phyloP scores from a whole-genome alignment of 2,113 vertebrate genomes.

The Numenius arquata region DNA sequence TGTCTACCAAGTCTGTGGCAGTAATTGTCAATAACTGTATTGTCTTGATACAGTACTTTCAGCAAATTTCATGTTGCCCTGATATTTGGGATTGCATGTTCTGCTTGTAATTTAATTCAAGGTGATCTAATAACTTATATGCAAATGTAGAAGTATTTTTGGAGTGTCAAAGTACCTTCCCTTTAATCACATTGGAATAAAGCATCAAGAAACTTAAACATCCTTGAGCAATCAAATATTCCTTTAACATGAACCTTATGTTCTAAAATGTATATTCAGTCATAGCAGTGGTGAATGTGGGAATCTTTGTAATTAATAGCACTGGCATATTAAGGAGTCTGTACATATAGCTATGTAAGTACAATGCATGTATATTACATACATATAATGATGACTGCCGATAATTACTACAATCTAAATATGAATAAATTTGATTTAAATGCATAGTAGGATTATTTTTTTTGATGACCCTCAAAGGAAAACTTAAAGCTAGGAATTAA shows the following conservation, averaged over 20 bases:
- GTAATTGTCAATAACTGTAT: neutral
- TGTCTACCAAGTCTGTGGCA: too few species aligned
- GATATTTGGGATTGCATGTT: neutral
- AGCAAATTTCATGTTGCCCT: neutral
- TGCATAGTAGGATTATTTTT: neutral
- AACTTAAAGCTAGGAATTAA: neutral
- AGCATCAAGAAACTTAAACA: neutral
- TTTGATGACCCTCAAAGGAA: neutral
- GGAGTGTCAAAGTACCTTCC: neutral
- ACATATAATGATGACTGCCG: neutral
- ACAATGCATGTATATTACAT: neutral
- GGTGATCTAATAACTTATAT: neutral
- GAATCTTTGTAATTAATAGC: neutral
- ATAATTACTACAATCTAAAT: neutral
- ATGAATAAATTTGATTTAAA: neutral
- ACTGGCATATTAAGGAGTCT: neutral
- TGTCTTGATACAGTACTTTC: neutral
- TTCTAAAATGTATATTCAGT: neutral
- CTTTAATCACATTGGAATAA: neutral
- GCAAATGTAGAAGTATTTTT: neutral
- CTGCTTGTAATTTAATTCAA: neutral
- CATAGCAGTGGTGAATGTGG: neutral
- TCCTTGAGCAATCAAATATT: neutral
- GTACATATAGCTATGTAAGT: neutral
- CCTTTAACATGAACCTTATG: neutral